phyloP scores from a whole-genome alignment of 2,888 invertebrate species.

The Timema podura region DNA sequence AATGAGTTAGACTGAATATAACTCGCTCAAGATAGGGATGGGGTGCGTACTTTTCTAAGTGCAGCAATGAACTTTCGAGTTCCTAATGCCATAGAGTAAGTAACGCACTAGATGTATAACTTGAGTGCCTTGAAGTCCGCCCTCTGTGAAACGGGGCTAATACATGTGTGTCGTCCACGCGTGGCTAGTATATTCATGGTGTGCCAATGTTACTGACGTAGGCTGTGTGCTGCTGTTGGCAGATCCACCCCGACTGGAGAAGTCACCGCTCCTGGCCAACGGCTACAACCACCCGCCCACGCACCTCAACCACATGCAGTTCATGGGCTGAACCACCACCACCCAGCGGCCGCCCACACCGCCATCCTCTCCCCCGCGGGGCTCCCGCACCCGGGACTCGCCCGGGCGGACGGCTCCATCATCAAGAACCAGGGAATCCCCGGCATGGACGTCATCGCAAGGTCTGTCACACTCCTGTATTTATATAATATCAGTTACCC shows the following conservation, averaged over 20 bases:
- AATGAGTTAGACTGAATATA: too few species aligned
- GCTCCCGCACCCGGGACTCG: constrained; percentile 70
- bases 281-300: constrained; percentile 93
- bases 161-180: too few species aligned
- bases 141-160: too few species aligned
- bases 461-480: constrained; percentile 53
- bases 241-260: constrained; percentile 87
- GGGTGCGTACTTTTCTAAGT: too few species aligned
- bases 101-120: too few species aligned
- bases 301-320: constrained; percentile 88
- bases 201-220: too few species aligned
- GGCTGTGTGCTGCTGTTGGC: constrained; percentile 38
- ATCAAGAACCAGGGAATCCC: constrained; percentile 81
- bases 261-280: constrained; percentile 86
- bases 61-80: too few species aligned
- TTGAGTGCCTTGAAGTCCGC: too few species aligned
- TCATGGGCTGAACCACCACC: constrained; percentile 77
- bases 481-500: background rate
- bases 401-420: constrained; percentile 76
- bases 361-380: constrained; percentile 84
- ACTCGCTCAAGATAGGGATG: too few species aligned
- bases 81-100: too few species aligned
- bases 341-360: constrained; percentile 54
- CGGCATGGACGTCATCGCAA: constrained; percentile 86
- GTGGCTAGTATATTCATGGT: too few species aligned